Percentiles rank a stretch among this genome's conserved stretches.
phyloP scores from a whole-genome alignment of 2,888 invertebrate species.

The Idaea biselata region DNA sequence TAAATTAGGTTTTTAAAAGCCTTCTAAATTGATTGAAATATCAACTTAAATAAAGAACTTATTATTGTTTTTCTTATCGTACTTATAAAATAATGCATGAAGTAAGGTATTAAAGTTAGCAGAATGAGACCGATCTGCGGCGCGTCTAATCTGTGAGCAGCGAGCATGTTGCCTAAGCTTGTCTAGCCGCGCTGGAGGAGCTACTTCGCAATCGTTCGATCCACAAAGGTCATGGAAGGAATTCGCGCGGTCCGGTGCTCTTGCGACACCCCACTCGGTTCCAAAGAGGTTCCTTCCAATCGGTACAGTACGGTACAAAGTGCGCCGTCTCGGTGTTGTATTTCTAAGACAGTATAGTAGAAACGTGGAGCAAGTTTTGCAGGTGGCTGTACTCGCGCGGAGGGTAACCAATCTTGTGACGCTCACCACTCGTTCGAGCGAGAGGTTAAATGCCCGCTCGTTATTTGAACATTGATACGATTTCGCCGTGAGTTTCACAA shows the following conservation, averaged over 20 bases:
- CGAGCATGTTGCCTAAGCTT: slow-evolving; percentile 63
- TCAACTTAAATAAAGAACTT: too few species aligned
- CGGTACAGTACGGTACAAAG: slow-evolving; percentile 6
- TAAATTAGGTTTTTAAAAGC: too few species aligned
- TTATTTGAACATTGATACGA: slow-evolving; percentile 18
- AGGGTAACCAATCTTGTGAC: slow-evolving; percentile 39
- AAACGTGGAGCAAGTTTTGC: background rate
- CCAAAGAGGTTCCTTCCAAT: slow-evolving; percentile 56
- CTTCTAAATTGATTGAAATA: too few species aligned
- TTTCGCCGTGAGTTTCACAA: slow-evolving; percentile 24
- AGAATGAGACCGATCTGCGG: slow-evolving; percentile 44
- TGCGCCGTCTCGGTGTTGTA: slow-evolving; percentile 10
- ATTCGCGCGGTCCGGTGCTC: slow-evolving; percentile 75
- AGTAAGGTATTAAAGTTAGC: background rate
- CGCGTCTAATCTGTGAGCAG: slow-evolving; percentile 54
- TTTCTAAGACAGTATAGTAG: slow-evolving; percentile 5
- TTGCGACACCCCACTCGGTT: slow-evolving; percentile 65
- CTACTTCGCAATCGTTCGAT: slow-evolving; percentile 75
- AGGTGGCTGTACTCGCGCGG: slow-evolving; percentile 15
- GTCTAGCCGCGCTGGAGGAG: slow-evolving; percentile 71
- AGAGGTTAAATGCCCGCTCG: slow-evolving; percentile 19
- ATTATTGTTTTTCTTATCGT: too few species aligned
- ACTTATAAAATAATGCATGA: too few species aligned
- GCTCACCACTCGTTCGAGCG: slow-evolving; percentile 19
- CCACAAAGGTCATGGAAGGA: slow-evolving; percentile 79